These are phyloP conservation scores for Mus spretus DNA, from an alignment of 2,797 vertebrate genomes.

Conservation along the genomic window DNA sequence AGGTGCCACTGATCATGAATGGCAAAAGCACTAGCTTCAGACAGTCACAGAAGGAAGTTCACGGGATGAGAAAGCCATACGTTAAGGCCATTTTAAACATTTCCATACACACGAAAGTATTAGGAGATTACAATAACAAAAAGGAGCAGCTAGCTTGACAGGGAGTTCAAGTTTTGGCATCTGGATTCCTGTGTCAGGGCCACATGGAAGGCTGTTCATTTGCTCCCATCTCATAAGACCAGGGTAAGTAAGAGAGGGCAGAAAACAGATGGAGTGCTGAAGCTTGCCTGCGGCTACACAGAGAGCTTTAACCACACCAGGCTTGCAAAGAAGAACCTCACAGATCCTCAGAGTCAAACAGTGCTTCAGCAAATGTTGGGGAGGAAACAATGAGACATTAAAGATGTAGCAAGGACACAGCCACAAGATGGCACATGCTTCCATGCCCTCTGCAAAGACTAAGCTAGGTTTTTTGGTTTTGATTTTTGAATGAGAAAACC, in stretches of 20 bases:
- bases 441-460: conserved; percentile 98
- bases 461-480: conserved; percentile 85
- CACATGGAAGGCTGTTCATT: conserved; percentile 84
- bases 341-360: conserved; percentile 89
- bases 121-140: conserved; percentile 80
- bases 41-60: conserved; percentile 80
- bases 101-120: conserved; percentile 82
- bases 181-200: conserved; percentile 87
- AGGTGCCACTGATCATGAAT: conserved; percentile 76
- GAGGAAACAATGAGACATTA: conserved; percentile 90
- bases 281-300: conserved; percentile 85
- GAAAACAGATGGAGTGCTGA: conserved; percentile 82
- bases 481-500: conserved; percentile 78
- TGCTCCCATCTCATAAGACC: conserved; percentile 85
- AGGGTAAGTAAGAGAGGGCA: conserved; percentile 85
- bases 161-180: conserved; percentile 87
- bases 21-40: conserved; percentile 83
- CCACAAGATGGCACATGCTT: conserved; percentile 97
- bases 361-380: conserved; percentile 89
- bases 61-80: conserved; percentile 82
- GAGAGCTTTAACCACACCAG: conserved; percentile 84
- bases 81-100: conserved; percentile 82
- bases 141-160: conserved; percentile 84
- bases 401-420: conserved; percentile 92
- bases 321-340: conserved; percentile 87